Evolutionary conservation across 2,888 invertebrate genomes (phyloP).

Genomic region (Calameuta pallipes): DNA sequence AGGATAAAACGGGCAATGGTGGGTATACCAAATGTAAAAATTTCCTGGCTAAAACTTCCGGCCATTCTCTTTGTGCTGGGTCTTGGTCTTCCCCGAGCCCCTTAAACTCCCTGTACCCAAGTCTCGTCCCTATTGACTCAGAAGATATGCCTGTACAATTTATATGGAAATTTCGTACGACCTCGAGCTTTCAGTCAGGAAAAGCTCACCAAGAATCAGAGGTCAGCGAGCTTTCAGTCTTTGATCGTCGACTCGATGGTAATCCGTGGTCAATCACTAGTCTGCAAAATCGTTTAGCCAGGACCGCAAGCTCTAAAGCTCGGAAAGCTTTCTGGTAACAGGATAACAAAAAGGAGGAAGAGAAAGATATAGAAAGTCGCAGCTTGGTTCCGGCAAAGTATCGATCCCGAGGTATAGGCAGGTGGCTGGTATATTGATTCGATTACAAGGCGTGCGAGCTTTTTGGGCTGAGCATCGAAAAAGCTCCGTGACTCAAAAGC

Average conservation of each 20-base stretch:
- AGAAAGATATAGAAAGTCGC: neutral
- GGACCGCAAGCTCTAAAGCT: neutral
- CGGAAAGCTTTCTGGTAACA: neutral
- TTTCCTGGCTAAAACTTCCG: neutral
- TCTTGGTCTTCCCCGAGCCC: neutral
- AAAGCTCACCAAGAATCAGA: neutral
- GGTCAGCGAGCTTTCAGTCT: neutral
- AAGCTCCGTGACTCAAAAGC: neutral
- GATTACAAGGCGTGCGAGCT: neutral
- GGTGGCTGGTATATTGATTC: neutral
- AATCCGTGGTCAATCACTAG: neutral
- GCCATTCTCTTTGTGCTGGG: neutral
- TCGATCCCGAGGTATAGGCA: neutral
- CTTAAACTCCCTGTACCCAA: neutral
- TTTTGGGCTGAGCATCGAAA: neutral
- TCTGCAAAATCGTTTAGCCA: neutral
- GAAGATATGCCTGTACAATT: neutral
- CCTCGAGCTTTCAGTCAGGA: neutral
- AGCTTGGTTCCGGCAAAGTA: neutral
- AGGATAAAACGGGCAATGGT: neutral
- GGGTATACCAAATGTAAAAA: neutral
- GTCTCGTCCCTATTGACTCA: neutral
- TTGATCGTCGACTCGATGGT: neutral
- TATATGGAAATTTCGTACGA: neutral
- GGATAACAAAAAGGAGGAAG: neutral